Evolutionary conservation across 2,888 invertebrate genomes (phyloP).

Genomic region (Sussaba pulchella): DNA sequence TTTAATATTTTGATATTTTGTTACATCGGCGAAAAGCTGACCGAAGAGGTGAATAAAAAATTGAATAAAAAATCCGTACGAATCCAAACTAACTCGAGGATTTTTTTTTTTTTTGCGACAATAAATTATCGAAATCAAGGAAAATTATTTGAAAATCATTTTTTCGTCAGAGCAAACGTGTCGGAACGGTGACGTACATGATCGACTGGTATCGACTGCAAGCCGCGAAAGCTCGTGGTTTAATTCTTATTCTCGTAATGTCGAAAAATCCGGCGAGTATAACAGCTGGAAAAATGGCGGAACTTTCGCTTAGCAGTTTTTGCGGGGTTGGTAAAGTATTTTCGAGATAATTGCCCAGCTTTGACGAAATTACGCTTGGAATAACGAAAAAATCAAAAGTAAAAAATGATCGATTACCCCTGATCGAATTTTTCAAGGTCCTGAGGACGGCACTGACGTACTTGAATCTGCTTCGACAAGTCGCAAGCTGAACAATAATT

Average conservation of each 20-base stretch:
- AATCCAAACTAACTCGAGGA: too few species aligned
- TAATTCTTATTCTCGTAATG: slow-evolving; percentile 73
- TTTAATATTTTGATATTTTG: slow-evolving; percentile 80
- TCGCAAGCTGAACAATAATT: slow-evolving; percentile 40
- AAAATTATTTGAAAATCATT: neutral
- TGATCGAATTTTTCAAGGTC: slow-evolving; percentile 66
- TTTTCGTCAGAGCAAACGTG: slow-evolving; percentile 69
- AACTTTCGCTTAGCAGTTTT: slow-evolving; percentile 75
- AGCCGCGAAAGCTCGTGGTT: slow-evolving; percentile 67
- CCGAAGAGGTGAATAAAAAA: slow-evolving; percentile 73
- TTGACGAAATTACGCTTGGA: neutral
- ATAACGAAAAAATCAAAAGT: too few species aligned
- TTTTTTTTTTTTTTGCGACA: too few species aligned
- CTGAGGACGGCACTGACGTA: slow-evolving; percentile 73
- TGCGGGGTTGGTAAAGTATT: slow-evolving; percentile 72
- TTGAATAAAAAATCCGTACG: slow-evolving; percentile 25
- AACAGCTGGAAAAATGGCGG: slow-evolving; percentile 78
- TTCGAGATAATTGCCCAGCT: neutral
- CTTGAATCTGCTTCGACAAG: slow-evolving; percentile 73
- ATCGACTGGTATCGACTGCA: slow-evolving; percentile 77
- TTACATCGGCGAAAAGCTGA: slow-evolving; percentile 78
- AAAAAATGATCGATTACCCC: too few species aligned
- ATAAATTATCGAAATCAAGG: neutral
- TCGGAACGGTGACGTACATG: slow-evolving; percentile 75
- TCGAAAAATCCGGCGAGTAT: slow-evolving; percentile 74